A percentile compares a stretch with the other conserved stretches of the same genome.
Evolutionary conservation across 1,140 invertebrate genomes (phyloP).

Genomic region (Dreissena polymorpha): DNA sequence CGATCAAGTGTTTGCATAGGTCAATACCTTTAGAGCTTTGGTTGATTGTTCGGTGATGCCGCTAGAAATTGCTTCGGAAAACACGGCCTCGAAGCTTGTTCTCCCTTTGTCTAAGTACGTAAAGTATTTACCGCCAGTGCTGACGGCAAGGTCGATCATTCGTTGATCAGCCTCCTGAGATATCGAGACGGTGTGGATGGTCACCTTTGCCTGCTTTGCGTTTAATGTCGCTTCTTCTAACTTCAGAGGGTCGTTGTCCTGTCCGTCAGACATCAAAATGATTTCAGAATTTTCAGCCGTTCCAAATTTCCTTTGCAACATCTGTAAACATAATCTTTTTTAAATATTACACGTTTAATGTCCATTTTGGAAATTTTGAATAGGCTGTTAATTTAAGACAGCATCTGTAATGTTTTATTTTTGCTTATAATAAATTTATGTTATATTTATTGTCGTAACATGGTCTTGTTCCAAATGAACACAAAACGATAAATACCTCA

Average conservation of each 20-base stretch:
- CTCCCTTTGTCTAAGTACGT: not conserved
- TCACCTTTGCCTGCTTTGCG: conserved; percentile 5
- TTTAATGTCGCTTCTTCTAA: not conserved
- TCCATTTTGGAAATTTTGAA: not conserved
- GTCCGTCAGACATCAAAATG: conserved; percentile 34
- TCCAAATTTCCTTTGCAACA: not conserved
- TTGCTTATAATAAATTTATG: not conserved
- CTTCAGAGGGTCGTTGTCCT: not conserved
- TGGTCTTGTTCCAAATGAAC: not conserved
- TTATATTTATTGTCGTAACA: not conserved
- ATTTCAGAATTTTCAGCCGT: conserved; percentile 11
- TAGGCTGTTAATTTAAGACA: not conserved
- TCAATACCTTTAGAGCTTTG: not conserved
- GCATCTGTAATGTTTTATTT: not conserved
- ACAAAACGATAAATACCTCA: not conserved
- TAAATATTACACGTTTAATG: not conserved
- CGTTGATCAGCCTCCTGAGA: conserved; percentile 7
- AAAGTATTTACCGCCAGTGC: conserved; percentile 18
- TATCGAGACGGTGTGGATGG: conserved; percentile 10
- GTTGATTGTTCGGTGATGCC: not conserved
- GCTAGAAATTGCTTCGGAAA: not conserved
- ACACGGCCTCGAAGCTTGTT: not conserved
- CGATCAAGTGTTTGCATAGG: not conserved
- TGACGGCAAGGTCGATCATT: not conserved
- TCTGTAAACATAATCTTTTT: not conserved